phyloP scores from a whole-genome alignment of 2,888 invertebrate species.

The Xylota segnis region DNA sequence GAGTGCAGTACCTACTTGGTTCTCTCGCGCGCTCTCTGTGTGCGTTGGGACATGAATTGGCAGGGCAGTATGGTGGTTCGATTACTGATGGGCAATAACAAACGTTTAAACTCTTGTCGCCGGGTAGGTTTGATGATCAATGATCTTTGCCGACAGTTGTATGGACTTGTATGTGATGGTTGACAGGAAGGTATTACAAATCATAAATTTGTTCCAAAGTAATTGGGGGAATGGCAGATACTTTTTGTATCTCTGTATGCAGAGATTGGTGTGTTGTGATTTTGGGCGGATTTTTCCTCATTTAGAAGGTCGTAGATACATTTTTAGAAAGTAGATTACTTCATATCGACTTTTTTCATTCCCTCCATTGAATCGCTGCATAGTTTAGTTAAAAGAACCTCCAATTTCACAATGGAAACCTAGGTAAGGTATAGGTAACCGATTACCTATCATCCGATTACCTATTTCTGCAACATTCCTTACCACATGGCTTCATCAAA shows the following conservation, averaged over 20 bases:
- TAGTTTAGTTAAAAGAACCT: too few relatives aligned
- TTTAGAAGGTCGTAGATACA: too few relatives aligned
- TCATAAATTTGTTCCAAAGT: conserved; percentile 52
- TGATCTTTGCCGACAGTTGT: conserved; percentile 65
- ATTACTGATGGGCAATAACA: conserved; percentile 67
- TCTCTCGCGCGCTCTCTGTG: not conserved
- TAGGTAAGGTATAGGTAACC: too few relatives aligned
- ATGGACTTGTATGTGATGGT: conserved; percentile 44
- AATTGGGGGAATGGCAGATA: not conserved
- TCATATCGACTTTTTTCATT: too few relatives aligned
- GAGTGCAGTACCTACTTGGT: not conserved
- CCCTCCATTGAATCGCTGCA: too few relatives aligned
- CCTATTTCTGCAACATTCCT: too few relatives aligned
- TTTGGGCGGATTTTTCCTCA: too few relatives aligned
- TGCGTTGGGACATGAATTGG: conserved; percentile 33
- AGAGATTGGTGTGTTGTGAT: too few relatives aligned
- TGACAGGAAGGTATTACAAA: conserved; percentile 68
- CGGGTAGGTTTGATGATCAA: conserved; percentile 66
- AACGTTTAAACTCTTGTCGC: conserved; percentile 73
- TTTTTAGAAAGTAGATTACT: too few relatives aligned
- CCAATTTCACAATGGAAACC: too few relatives aligned
- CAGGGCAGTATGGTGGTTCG: conserved; percentile 40
- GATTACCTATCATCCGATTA: too few relatives aligned
- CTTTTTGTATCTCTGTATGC: not conserved
- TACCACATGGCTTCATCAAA: too few relatives aligned